Percentiles rank a stretch among this genome's conserved stretches.
Evolutionary conservation across 2,888 invertebrate species (phyloP).

Genomic region (Pardosa pseudoannulata): DNA sequence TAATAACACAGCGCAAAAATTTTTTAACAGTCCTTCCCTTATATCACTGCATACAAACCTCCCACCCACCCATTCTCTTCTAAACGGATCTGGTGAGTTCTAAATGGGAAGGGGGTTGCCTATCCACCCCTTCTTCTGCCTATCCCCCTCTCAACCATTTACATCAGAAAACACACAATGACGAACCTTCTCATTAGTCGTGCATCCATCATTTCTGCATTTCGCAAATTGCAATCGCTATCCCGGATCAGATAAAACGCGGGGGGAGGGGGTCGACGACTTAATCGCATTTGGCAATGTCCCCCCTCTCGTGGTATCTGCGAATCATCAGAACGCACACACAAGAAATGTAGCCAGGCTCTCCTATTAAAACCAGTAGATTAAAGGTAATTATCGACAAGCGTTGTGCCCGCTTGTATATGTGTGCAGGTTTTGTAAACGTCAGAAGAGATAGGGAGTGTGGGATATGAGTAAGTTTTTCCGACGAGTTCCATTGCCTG

Average conservation of each 20-base stretch:
- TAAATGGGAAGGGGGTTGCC: slow-evolving; percentile 43
- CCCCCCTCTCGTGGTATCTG: slow-evolving; percentile 43
- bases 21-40: background rate
- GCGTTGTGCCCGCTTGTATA: slow-evolving; percentile 20
- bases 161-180: slow-evolving; percentile 38
- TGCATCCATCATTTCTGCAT: slow-evolving; percentile 67
- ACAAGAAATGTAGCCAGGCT: slow-evolving; percentile 62
- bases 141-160: slow-evolving; percentile 11
- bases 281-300: slow-evolving; percentile 53
- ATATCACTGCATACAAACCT: background rate
- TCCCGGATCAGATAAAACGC: slow-evolving; percentile 27
- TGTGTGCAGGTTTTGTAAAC: background rate
- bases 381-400: slow-evolving; percentile 62
- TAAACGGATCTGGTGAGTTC: slow-evolving; percentile 48
- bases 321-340: slow-evolving; percentile 40
- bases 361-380: slow-evolving; percentile 30
- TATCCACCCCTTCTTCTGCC: slow-evolving; percentile 11
- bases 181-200: slow-evolving; percentile 61
- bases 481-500: background rate
- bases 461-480: slow-evolving; percentile 1
- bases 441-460: background rate
- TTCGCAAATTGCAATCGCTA: slow-evolving; percentile 67
- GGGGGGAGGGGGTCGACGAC: slow-evolving; percentile 23
- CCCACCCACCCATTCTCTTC: slow-evolving; percentile 2
- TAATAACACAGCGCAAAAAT: background rate